Evolutionary conservation across 92 coral and sea anemone genomes (phyloP).

Genomic region (Plumapathes pennacea): DNA sequence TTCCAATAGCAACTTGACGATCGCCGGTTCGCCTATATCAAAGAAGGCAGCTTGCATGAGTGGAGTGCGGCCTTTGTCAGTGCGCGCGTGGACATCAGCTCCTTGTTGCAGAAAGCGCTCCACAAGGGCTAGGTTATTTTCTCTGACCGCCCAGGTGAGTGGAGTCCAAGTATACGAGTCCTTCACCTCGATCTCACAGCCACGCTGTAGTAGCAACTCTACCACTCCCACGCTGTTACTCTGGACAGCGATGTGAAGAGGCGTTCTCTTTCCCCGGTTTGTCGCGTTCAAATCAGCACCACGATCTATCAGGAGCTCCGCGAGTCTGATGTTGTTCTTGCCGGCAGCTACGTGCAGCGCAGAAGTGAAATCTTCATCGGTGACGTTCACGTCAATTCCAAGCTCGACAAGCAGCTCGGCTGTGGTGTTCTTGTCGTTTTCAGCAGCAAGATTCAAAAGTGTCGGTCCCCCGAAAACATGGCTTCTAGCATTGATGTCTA

Average conservation of each 20-base stretch:
- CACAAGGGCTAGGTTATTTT: not conserved
- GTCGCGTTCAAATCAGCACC: not conserved
- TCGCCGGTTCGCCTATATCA: not conserved
- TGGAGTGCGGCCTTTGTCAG: not conserved
- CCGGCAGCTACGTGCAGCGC: conserved; percentile 9
- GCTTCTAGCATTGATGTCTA: too few relatives aligned
- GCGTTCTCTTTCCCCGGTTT: not conserved
- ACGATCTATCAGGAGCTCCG: not conserved
- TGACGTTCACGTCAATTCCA: conserved; percentile 15
- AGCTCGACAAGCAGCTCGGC: conserved; percentile 4
- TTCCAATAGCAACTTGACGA: conserved; percentile 1
- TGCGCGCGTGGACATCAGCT: not conserved
- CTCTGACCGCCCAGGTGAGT: not conserved
- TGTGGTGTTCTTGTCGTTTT: not conserved
- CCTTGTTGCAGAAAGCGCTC: conserved; percentile 3
- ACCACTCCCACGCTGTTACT: not conserved
- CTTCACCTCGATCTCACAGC: not conserved
- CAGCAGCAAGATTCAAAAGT: conserved; percentile 3
- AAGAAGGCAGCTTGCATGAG: not conserved
- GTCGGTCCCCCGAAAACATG: too few relatives aligned
- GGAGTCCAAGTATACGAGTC: not conserved
- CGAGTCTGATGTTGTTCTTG: not conserved
- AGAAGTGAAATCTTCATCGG: conserved; percentile 19
- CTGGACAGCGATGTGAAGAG: conserved; percentile 2
- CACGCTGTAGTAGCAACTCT: not conserved